Percentiles rank a stretch among this genome's conserved stretches.
These are phyloP conservation scores for Agelaius phoeniceus DNA, from an alignment of 2,113 vertebrate genomes.

Conservation along the genomic window DNA sequence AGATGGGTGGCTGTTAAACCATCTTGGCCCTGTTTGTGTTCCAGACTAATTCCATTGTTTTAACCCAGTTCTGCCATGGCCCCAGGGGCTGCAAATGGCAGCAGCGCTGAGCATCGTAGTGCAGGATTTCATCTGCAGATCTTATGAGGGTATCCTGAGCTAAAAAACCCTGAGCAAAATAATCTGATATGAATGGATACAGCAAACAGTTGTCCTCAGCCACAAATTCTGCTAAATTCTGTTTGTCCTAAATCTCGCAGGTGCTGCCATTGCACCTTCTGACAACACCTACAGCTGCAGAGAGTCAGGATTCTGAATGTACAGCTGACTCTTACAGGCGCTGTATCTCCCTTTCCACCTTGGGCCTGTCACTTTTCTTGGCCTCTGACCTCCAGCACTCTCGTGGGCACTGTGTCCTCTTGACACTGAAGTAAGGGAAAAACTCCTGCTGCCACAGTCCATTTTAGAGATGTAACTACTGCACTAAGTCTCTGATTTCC, in stretches of 20 bases:
- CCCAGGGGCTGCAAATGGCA: not conserved
- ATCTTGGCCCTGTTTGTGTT: not conserved
- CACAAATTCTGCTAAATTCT: not conserved
- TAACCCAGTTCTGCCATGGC: not conserved
- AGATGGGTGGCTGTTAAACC: not conserved
- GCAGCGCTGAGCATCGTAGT: not conserved
- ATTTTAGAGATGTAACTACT: not conserved
- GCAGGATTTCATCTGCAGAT: not conserved
- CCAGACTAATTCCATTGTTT: not conserved
- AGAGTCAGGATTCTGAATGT: not conserved
- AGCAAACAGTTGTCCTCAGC: not conserved
- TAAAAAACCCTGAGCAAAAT: not conserved
- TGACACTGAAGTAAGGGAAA: not conserved
- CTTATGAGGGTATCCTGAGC: not conserved
- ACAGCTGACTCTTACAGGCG: not conserved
- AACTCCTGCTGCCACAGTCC: not conserved
- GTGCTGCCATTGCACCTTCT: not conserved
- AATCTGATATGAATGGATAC: not conserved
- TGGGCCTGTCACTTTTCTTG: not conserved
- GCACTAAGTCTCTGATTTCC: not conserved
- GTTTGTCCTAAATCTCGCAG: not conserved
- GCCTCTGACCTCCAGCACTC: not conserved
- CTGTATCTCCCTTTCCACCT: not conserved
- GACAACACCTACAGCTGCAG: not conserved
- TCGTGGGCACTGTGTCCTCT: rapidly evolving